phyloP scores from a whole-genome alignment of 2,113 vertebrate genomes.

The Larimichthys crocea region DNA sequence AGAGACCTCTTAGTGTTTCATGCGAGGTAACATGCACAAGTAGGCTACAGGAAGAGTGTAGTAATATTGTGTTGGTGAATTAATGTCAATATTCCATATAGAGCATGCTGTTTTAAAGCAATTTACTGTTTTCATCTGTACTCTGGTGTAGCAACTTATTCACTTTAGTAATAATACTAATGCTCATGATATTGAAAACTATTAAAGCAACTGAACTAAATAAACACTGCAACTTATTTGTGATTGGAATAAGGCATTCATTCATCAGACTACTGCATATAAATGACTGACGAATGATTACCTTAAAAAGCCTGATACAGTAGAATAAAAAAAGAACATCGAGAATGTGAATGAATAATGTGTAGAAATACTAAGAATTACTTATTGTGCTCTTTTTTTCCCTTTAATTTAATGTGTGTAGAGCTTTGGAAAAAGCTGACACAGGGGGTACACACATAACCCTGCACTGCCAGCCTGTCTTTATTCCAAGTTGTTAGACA shows the following conservation, averaged over 20 bases:
- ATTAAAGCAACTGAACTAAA: neutral
- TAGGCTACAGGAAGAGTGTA: constrained; percentile 45
- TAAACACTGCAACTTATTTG: neutral
- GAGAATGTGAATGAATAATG: neutral
- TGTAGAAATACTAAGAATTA: neutral
- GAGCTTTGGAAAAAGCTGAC: constrained; percentile 16
- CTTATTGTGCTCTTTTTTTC: neutral
- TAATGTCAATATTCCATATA: constrained; percentile 2
- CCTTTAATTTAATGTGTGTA: neutral
- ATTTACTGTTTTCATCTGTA: neutral
- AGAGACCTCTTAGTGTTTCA: constrained; percentile 72
- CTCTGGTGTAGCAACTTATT: neutral
- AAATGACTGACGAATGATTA: neutral
- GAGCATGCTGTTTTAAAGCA: neutral
- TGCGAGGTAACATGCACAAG: constrained; percentile 57
- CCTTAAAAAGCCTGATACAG: neutral
- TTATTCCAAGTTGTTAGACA: constrained; percentile 10
- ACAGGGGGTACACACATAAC: neutral
- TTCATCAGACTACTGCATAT: neutral
- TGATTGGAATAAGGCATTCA: neutral
- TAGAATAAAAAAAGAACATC: neutral
- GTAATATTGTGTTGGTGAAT: neutral
- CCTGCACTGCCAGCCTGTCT: constrained; percentile 28
- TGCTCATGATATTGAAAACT: neutral
- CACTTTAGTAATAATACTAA: too few species aligned